These are phyloP conservation scores for Aphelinus atriplicis DNA, from an alignment of 1,140 invertebrate genomes.

Conservation along the genomic window DNA sequence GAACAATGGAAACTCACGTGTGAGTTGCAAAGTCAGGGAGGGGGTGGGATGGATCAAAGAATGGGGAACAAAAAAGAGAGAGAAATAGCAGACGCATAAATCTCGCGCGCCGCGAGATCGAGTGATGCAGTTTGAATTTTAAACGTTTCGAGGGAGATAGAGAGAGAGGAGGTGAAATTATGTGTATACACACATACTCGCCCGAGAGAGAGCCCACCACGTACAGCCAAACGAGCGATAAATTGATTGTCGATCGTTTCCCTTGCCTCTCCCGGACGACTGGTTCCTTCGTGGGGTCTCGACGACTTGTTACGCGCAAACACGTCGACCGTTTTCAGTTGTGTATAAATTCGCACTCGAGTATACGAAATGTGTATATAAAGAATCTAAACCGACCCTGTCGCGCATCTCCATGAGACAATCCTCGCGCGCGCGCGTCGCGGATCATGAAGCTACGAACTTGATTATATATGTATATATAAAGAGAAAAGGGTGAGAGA, in stretches of 20 bases:
- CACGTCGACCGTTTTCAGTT: slow-evolving; percentile 21
- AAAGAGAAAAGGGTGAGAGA: too few relatives aligned
- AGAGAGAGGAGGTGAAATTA: too few relatives aligned
- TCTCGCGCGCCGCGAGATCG: not conserved
- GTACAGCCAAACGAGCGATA: too few relatives aligned
- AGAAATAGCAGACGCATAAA: slow-evolving; percentile 13
- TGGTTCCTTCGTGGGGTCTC: too few relatives aligned
- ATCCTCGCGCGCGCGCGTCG: slow-evolving; percentile 1
- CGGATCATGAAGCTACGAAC: slow-evolving; percentile 1
- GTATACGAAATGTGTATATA: slow-evolving; percentile 27
- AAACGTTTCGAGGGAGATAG: not conserved
- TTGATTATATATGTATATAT: slow-evolving; percentile 3
- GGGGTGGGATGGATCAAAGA: too few relatives aligned
- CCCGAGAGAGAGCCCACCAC: too few relatives aligned
- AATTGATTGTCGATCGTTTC: too few relatives aligned
- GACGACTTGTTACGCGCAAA: too few relatives aligned
- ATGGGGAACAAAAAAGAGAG: not conserved
- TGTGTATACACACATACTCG: too few relatives aligned
- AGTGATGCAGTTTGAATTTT: slow-evolving; percentile 11
- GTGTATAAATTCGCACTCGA: slow-evolving; percentile 23
- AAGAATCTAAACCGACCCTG: slow-evolving; percentile 16
- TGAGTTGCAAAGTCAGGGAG: too few relatives aligned
- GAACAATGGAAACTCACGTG: too few relatives aligned
- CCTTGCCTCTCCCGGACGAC: too few relatives aligned
- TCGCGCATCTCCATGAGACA: slow-evolving; percentile 25